These are phyloP conservation scores for Balaeniceps rex DNA, from an alignment of 2,113 vertebrate genomes.

Conservation along the genomic window DNA sequence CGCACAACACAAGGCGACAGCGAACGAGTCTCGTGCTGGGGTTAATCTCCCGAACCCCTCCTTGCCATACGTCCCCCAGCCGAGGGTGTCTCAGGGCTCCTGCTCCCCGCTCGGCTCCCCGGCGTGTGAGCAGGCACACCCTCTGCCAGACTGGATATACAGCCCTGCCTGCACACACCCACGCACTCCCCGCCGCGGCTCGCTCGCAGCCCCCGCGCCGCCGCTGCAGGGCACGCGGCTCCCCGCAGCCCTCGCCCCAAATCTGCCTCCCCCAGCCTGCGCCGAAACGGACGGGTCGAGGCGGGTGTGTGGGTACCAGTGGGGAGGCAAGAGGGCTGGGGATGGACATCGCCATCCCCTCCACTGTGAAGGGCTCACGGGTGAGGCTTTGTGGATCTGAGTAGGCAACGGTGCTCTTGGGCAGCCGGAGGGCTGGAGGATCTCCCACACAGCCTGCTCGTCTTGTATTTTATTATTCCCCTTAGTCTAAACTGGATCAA, in stretches of 20 bases:
- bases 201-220: not conserved
- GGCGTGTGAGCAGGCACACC: conserved; percentile 72
- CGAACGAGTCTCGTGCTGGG: not conserved
- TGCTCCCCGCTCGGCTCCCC: conserved; percentile 50
- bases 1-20: not conserved
- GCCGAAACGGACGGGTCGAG: accelerated
- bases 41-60: conserved; percentile 40
- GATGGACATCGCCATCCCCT: accelerated
- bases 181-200: conserved; percentile 4
- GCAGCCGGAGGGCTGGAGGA: not conserved
- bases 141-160: conserved; percentile 80
- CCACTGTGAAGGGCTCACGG: not conserved
- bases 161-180: conserved; percentile 73
- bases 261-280: not conserved
- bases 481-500: not conserved
- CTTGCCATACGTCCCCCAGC: conserved; percentile 62
- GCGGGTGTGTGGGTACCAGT: accelerated
- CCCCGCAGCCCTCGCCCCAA: not conserved
- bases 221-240: conserved; percentile 7
- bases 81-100: conserved; percentile 39
- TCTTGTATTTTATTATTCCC: not conserved
- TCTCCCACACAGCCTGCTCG: not conserved
- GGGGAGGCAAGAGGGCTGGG: too few species aligned
- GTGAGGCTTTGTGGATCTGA: not conserved
- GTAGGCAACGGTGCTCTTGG: accelerated